Evolutionary conservation across 2,888 invertebrate species (phyloP), one percentile per base, ranked within the genome.

Genomic region (Caenorhabditis panamensis): DNA sequence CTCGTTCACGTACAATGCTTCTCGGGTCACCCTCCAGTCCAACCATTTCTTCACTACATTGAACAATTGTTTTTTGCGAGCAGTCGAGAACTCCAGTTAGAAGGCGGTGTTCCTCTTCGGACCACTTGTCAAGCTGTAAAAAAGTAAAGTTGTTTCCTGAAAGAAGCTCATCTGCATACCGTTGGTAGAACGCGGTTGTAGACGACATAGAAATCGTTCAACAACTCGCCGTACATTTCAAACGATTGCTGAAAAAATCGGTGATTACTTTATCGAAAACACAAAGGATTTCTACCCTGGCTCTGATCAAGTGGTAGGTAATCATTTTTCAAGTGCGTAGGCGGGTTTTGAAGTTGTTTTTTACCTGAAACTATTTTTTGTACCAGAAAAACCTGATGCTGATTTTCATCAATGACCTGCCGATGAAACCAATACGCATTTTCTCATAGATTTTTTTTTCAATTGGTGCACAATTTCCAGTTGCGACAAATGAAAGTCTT

Each of bases 1-100:
- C 16, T 44, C 49, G 22, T 20, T 49, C 1, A 56, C 56, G 31
- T 9, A 56, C 56, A 31, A 56, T 56, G 56, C n/a, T 16, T 18
- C 18, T 56, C 18, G 31, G 4, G 20, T 56, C 56, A 18, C 56
- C 56, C 18, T 56, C 56, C 18, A 56, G 20, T 18, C 18, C 36
- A 31, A 2, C 18, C 31, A 11, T 20, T 18, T 56, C 36, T 2
- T 18, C 47, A 2, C 20, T 5, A 9, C 47, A 47, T 9, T 47
- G 18, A 9, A 8, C 36, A 5, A 18, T 9, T 20, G 26, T 18
- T 13, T 56, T 51, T 11, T 31, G 36, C 6, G 6, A 6, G n/a
- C 11, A 11, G 3, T 2, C 13, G 2, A 41, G 5, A 31, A 9
- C 31, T 31, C 31, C 31, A 31, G 4, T 31, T 4, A 31, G 31